Percentiles rank a stretch among this genome's conserved stretches.
Conservation (phyloP, 2,888 invertebrate genomes). For the Cataglyphis cursor region DNA sequence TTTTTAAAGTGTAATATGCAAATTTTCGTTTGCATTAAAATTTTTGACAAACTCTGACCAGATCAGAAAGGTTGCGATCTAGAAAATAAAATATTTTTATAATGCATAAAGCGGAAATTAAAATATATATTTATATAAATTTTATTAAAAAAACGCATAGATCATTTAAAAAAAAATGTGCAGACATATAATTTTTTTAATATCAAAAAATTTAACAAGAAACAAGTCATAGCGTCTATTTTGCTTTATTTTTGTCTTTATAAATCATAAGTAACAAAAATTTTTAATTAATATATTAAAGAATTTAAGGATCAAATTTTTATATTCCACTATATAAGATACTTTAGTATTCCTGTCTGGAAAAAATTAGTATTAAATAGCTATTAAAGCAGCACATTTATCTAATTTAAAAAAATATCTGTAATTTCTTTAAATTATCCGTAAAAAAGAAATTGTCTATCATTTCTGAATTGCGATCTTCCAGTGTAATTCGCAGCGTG, state of each 20-base stretch:
- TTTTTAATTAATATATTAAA: neutral
- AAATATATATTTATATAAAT: neutral
- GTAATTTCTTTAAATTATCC: neutral
- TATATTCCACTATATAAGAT: neutral
- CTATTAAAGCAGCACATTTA: neutral
- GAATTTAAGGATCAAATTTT: too few relatives aligned
- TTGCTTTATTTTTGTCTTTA: neutral
- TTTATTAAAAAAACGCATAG: neutral
- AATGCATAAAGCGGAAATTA: neutral
- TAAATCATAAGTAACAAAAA: neutral
- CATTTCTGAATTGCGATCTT: slow-evolving; percentile 15
- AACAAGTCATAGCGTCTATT: neutral
- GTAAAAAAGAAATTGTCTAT: neutral
- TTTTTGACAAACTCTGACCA: neutral
- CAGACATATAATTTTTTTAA: neutral
- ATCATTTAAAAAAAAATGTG: neutral
- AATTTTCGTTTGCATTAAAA: slow-evolving; percentile 1
- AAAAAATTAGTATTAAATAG: neutral
- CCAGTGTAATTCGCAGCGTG: neutral
- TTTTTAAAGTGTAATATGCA: neutral
- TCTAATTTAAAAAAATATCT: neutral
- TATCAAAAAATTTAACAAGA: neutral
- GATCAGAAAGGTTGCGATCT: neutral
- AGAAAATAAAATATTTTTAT: slow-evolving; percentile 11
- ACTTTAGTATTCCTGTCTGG: neutral